Conservation (phyloP, 1,140 invertebrate genomes). For the Drosophila mauritiana region DNA sequence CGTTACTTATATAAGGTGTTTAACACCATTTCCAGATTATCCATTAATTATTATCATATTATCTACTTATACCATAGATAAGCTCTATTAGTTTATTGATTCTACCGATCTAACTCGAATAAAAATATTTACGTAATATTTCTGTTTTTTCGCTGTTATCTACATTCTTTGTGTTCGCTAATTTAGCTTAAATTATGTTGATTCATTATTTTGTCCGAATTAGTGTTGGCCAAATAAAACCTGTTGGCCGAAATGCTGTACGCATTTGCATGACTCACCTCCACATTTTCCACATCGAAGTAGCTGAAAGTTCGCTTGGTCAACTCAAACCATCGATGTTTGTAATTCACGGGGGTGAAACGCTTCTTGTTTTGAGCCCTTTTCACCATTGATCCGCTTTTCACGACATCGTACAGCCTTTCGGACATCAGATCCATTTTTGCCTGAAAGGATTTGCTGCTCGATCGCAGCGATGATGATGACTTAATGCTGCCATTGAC, state of each 20-base stretch:
- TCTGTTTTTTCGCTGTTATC: not conserved
- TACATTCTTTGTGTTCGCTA: constrained; percentile 6
- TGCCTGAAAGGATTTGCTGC: constrained; percentile 75
- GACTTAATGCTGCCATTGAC: constrained; percentile 70
- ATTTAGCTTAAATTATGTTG: constrained; percentile 13
- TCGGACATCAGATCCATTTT: constrained; percentile 82
- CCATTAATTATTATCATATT: too few relatives aligned
- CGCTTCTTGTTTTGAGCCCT: constrained; percentile 94
- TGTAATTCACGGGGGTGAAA: constrained; percentile 93
- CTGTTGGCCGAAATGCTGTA: constrained; percentile 2
- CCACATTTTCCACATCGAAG: constrained; percentile 90
- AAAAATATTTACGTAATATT: not conserved
- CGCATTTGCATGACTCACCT: constrained; percentile 86
- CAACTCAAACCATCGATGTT: constrained; percentile 93
- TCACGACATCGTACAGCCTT: constrained; percentile 76
- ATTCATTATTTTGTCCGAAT: constrained; percentile 13
- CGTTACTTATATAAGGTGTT: too few relatives aligned
- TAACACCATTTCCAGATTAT: too few relatives aligned
- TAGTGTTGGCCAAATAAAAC: constrained; percentile 17
- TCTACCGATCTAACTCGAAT: not conserved
- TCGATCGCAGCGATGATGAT: constrained; percentile 63
- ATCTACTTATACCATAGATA: too few relatives aligned
- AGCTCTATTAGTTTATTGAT: not conserved
- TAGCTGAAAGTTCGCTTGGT: constrained; percentile 90
- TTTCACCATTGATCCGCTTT: constrained; percentile 93